These are phyloP conservation scores for Muricea muricata DNA, from an alignment of 92 coral and sea anemone species.

Conservation along the genomic window DNA sequence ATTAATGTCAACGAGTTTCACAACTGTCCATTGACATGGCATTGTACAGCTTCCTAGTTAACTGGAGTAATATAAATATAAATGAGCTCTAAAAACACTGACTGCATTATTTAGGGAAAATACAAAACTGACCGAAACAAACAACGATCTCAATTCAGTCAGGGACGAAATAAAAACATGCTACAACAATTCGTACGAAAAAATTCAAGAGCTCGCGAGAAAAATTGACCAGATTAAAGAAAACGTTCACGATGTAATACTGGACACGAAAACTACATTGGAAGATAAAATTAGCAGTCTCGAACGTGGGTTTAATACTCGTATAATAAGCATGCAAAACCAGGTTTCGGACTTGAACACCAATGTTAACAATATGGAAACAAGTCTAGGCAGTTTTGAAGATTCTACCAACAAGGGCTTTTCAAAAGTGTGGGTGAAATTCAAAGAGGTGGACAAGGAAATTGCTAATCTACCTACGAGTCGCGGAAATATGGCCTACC, in stretches of 20 bases:
- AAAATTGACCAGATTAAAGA: not conserved
- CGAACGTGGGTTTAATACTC: not conserved
- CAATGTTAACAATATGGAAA: not conserved
- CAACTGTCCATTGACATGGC: no score
- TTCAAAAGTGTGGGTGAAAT: constrained; percentile 11
- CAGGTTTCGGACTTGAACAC: not conserved
- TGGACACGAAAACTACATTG: not conserved
- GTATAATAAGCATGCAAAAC: not conserved
- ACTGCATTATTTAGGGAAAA: not conserved
- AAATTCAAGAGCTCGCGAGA: not conserved
- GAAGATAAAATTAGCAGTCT: not conserved
- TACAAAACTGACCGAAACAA: not conserved
- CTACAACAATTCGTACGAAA: not conserved
- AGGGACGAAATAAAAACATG: not conserved
- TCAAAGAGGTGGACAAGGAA: constrained; percentile 3
- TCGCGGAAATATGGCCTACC: not conserved
- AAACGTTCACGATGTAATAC: not conserved
- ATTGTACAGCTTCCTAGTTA: no score
- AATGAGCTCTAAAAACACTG: not conserved
- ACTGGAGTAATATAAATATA: no score
- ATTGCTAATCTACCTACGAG: constrained; percentile 9
- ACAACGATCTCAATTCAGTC: not conserved
- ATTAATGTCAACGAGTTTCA: no score
- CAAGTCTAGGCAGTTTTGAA: constrained; percentile 4
- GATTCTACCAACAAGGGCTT: not conserved